phyloP scores from a whole-genome alignment of 2,888 invertebrate genomes.

The Crossocerus cetratus region DNA sequence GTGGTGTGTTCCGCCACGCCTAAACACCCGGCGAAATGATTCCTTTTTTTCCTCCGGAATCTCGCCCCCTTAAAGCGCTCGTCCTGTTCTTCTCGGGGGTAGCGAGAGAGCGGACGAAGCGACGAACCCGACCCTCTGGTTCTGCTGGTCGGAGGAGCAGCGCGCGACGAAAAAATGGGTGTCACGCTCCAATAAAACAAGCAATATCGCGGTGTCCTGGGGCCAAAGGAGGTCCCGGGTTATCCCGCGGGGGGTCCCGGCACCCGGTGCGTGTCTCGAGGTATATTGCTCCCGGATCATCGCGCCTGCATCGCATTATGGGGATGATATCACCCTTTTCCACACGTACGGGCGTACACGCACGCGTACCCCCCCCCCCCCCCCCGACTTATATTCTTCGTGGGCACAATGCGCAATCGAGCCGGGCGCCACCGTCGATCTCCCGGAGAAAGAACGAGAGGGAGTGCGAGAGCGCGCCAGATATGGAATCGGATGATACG shows the following conservation, averaged over 20 bases:
- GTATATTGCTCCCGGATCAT: conserved; percentile 75
- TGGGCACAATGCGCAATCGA: conserved; percentile 43
- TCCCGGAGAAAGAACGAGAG: conserved; percentile 37
- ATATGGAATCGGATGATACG: conserved; percentile 1
- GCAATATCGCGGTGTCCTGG: conserved; percentile 73
- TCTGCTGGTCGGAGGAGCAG: conserved; percentile 18
- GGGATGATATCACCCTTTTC: conserved; percentile 72
- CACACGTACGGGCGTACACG: conserved; percentile 55
- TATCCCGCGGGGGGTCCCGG: conserved; percentile 58
- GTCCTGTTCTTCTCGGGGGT: neutral
- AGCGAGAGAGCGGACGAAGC: neutral
- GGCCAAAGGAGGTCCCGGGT: conserved; percentile 68
- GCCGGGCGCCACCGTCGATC: conserved; percentile 30
- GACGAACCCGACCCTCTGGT: no score
- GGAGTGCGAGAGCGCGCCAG: no score
- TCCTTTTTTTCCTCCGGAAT: conserved; percentile 27
- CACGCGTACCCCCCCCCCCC: conserved; percentile 29
- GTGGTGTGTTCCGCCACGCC: conserved; percentile 45
- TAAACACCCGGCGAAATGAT: conserved; percentile 58
- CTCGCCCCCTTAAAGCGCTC: conserved; percentile 27
- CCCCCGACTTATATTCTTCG: conserved; percentile 47
- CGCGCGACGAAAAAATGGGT: conserved; percentile 64
- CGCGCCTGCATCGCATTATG: conserved; percentile 74
- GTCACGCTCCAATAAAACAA: conserved; percentile 76
- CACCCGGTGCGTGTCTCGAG: conserved; percentile 50